Evolutionary conservation across 2,797 vertebrate genomes (phyloP).

Genomic region (Lacerta bilineata): DNA sequence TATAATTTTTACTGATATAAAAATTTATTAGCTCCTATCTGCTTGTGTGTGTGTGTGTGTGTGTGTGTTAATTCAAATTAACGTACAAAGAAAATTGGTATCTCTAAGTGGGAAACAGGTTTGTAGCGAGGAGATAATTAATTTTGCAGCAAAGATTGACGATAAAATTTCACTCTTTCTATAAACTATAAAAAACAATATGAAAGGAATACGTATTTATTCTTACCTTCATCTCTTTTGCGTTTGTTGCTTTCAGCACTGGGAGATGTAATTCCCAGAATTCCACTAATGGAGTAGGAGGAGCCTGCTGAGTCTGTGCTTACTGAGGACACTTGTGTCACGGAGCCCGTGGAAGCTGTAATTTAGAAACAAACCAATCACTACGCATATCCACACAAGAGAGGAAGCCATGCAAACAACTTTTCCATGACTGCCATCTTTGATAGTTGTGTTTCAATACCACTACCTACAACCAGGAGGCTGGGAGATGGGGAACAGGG

Average conservation of each 20-base stretch:
- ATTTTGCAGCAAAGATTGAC: neutral
- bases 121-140: neutral
- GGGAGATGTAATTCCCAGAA: conserved; percentile 94
- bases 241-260: conserved; percentile 93
- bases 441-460: neutral
- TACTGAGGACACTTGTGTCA: conserved; percentile 94
- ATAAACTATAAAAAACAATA: neutral
- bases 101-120: neutral
- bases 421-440: rapidly evolving
- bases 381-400: rapidly evolving
- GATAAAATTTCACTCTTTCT: neutral
- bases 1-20: neutral
- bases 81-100: neutral
- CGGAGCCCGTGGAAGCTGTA: conserved; percentile 92
- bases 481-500: no score
- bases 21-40: neutral
- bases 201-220: neutral
- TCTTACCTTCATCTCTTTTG: conserved; percentile 95
- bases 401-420: rapidly evolving
- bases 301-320: conserved; percentile 95
- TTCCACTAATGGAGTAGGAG: conserved; percentile 98
- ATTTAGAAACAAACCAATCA: conserved; percentile 55
- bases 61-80: neutral
- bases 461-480: neutral
- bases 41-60: neutral